phyloP scores from a whole-genome alignment of 2,797 vertebrate species.

The Xyrichtys novacula region DNA sequence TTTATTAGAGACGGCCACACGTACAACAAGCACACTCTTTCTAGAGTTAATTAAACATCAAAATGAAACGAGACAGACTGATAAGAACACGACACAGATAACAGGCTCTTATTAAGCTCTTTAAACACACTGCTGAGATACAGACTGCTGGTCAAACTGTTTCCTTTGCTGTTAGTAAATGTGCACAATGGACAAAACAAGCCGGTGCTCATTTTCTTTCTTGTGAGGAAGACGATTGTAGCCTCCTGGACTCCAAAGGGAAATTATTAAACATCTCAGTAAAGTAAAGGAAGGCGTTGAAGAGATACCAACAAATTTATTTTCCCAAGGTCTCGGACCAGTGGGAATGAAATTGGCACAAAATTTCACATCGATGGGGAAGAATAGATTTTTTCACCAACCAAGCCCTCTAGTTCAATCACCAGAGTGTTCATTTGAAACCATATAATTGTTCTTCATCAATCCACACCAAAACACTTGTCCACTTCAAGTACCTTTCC shows the following conservation, averaged over 20 bases:
- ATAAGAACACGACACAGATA: not conserved
- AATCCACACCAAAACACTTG: not conserved
- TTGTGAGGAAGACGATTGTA: no score
- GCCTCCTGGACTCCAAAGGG: no score
- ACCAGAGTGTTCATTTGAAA: not conserved
- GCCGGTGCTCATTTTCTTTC: no score
- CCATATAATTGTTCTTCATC: slow-evolving; percentile 13
- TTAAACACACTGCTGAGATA: not conserved
- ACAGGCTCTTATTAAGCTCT: slow-evolving; percentile 1
- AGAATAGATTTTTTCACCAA: no score
- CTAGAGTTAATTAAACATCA: slow-evolving; percentile 1
- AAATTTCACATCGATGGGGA: no score
- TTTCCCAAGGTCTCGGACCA: no score
- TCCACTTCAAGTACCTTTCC: slow-evolving; percentile 19
- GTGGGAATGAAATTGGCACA: no score
- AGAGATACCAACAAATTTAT: no score
- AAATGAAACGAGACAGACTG: slow-evolving; percentile 1
- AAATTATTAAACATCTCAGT: no score
- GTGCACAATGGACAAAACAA: not conserved
- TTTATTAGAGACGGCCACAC: not conserved
- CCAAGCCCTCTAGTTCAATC: not conserved
- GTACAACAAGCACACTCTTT: not conserved
- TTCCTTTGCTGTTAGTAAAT: not conserved
- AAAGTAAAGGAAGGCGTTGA: no score
- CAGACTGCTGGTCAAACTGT: not conserved